Base-by-base conservation (phyloP, 2,888 invertebrate species). In the Drosophila tanythrix region DNA sequence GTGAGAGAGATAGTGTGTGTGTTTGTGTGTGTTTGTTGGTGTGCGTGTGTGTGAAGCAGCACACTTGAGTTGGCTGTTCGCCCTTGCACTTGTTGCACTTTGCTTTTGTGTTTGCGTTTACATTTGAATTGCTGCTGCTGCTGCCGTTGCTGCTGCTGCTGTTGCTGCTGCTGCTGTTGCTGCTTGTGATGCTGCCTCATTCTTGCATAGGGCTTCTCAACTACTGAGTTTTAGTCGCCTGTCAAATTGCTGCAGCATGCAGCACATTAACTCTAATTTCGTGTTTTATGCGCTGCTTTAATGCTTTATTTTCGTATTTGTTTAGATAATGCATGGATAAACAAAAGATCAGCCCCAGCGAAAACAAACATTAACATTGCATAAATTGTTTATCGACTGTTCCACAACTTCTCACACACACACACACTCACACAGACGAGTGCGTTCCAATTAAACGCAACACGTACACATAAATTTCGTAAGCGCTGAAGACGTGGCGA, bases 321-420 rank as follows among this genome's bases (percentile, higher is more conserved):
- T 87, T 87, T 87, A 83, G 85, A 86, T 87, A 86, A 87, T 87
- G 85, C 80, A 74, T 82, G 64, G 74, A 82, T 86, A 87, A 86
- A 87, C 85, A 85, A 74, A 65, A 56, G 40, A 72, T 72, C 68
- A 53, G 64, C 18, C 43, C 40, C 72, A 60, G 52, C 69, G 58
- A 72, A 74, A 70, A 59, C 73, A 84, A 82, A 82, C 84, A 87
- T 72, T 51, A 60, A 31, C 50, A 74, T 87, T 87, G 76, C 85
- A 70, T 82, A 83, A 82, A 85, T 78, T 83, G 87, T 87, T 87
- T 86, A 84, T 80, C 71, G 72, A 76, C 81, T 77, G 38, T 50
- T 57, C 52, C 74, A 72, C 75, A 62, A 76, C 80, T 61, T 15
- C 70, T 40, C 38, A 33, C 52, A 36, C 33, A 35, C 51, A 36